Conservation (phyloP, 2,113 vertebrate species). For the Neolamprologus ventralis region DNA sequence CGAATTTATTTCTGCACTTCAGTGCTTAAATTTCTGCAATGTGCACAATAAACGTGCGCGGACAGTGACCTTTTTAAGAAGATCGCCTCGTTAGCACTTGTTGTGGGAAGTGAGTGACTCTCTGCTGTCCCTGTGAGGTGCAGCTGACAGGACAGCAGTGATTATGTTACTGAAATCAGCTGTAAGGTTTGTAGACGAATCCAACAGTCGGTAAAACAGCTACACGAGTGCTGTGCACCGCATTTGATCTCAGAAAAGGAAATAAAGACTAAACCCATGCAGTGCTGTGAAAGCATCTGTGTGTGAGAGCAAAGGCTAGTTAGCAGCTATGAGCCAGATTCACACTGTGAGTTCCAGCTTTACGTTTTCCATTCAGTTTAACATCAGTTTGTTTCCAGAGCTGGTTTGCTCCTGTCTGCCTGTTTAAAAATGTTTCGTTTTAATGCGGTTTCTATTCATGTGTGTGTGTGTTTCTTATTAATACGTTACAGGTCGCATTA, state of each 20-base stretch:
- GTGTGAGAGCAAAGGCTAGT: background rate
- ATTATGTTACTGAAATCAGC: background rate
- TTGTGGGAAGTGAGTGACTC: background rate
- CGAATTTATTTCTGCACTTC: background rate
- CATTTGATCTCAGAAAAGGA: background rate
- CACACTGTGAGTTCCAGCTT: background rate
- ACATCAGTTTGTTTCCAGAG: background rate
- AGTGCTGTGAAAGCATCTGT: background rate
- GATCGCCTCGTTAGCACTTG: background rate
- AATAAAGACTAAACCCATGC: background rate
- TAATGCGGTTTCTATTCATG: background rate
- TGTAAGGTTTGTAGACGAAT: background rate
- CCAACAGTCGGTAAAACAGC: background rate
- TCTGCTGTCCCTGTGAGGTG: background rate
- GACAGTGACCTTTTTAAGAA: background rate
- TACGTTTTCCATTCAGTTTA: background rate
- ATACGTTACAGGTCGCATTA: fast-evolving
- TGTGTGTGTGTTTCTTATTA: background rate
- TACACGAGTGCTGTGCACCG: background rate
- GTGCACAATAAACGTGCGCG: background rate
- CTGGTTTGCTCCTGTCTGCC: fast-evolving
- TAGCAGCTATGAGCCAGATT: background rate
- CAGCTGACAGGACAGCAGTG: background rate
- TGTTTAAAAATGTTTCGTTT: background rate
- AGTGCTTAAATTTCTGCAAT: background rate